Base-by-base conservation (phyloP, 23 tunicate species). In the Styela clava region DNA sequence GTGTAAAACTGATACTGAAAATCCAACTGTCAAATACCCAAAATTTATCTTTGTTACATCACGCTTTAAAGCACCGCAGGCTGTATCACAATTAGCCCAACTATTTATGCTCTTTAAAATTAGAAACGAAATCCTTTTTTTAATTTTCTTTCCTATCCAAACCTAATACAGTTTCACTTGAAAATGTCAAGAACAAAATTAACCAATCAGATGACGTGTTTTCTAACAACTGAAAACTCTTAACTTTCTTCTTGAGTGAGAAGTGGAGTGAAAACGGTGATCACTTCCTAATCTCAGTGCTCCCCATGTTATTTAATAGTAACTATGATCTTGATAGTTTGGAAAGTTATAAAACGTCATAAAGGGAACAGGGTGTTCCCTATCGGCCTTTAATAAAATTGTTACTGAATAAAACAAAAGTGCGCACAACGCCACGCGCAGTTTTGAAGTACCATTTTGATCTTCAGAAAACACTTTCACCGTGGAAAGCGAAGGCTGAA, bases 171-270 rank as follows among this genome's bases (percentile, higher is more conserved):
- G 7, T 44, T 44, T 44, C 56, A 44, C 56, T 44, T 44, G 56
- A 44, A 44, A 27, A 29, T 67, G 71, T 67, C 71, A 67, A 67
- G 71, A 25, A 25, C 71, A 24, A 67, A 29, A 67, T 29, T 25
- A 29, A 67, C 71, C 71, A 67, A 67, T 67, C 71, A 67, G 22
- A 27, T 27, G 71, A 16, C 71, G 22, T 25, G 71, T 16, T 67
- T 1, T 29, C 71, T 67, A 67, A 67, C 71, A 67, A 67, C 0
- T 29, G 1, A 1, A 67, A 44, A 44, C 56, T 44, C 56, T 44
- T 44, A 44, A 44, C 56, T 44, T 44, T 44, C 56, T 44, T 44
- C 56, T 44, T 44, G 7, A 44, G n/a, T 12, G 56, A 44, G 9
- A 44, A 44, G 56, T 44, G 56, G 56, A 12, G 9, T 7, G 7